Evolutionary conservation across 2,888 invertebrate genomes (phyloP).

Genomic region (Alviniconcha strummeri): DNA sequence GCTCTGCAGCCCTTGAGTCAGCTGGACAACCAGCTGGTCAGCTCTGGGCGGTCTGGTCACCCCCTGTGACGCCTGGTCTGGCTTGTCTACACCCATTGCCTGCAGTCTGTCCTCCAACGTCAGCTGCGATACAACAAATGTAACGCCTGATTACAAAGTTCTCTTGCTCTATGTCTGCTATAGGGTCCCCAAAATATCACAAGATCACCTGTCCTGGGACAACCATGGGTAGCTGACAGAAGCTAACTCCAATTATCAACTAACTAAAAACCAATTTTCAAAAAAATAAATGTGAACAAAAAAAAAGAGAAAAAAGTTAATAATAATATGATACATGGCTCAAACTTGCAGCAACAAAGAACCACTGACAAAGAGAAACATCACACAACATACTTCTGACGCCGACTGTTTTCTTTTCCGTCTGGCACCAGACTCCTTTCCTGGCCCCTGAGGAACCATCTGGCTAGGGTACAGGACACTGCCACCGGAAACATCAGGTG

Average conservation of each 20-base stretch:
- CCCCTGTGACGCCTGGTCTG: slow-evolving; percentile 62
- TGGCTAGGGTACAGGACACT: slow-evolving; percentile 60
- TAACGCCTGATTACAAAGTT: not conserved
- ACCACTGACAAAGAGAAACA: no score
- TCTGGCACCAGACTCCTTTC: slow-evolving; percentile 35
- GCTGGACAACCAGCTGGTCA: slow-evolving; percentile 86
- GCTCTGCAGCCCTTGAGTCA: slow-evolving; percentile 89
- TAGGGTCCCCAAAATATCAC: no score
- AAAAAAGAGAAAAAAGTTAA: no score
- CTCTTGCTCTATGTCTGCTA: no score
- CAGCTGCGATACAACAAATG: slow-evolving; percentile 75
- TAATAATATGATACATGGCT: no score
- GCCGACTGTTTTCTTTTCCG: slow-evolving; percentile 60
- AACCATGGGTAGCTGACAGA: no score
- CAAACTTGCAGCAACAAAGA: no score
- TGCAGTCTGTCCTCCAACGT: slow-evolving; percentile 89
- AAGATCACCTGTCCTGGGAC: no score
- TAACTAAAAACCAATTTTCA: no score
- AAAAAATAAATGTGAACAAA: no score
- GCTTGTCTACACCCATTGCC: slow-evolving; percentile 82
- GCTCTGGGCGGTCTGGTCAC: slow-evolving; percentile 60
- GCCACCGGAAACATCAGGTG: slow-evolving; percentile 56
- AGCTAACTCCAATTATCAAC: no score
- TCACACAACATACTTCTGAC: slow-evolving; percentile 47
- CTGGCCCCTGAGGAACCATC: slow-evolving; percentile 57